Conservation (phyloP, 2,113 vertebrate genomes). For the Anseranas semipalmata region DNA sequence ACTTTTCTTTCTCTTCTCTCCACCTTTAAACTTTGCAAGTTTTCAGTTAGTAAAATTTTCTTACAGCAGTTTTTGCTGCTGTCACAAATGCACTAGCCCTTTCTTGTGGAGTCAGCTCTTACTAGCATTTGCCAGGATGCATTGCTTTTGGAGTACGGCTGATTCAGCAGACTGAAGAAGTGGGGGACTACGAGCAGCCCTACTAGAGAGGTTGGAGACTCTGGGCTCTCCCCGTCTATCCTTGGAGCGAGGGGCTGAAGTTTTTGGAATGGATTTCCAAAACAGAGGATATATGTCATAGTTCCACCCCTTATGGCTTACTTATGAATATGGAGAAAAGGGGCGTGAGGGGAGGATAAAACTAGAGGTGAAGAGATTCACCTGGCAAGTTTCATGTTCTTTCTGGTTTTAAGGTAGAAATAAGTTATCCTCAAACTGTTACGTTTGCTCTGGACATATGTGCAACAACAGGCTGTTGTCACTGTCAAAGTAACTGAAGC, state of each 20-base stretch:
- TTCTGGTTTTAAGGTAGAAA: neutral
- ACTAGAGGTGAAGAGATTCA: rapidly evolving
- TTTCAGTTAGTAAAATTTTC: neutral
- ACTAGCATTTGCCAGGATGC: neutral
- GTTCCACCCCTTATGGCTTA: neutral
- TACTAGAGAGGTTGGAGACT: neutral
- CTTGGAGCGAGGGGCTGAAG: rapidly evolving
- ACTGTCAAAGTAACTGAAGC: neutral
- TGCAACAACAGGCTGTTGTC: neutral
- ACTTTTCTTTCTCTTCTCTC: neutral
- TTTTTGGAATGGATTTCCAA: neutral
- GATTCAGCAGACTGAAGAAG: neutral
- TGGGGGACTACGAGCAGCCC: neutral
- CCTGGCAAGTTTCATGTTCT: rapidly evolving
- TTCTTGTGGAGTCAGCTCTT: neutral
- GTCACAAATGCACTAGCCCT: neutral
- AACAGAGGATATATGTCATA: rapidly evolving
- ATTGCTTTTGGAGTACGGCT: neutral
- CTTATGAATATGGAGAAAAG: too few relatives aligned
- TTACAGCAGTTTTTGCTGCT: neutral
- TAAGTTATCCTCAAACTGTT: neutral
- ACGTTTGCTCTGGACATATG: neutral
- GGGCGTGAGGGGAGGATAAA: neutral
- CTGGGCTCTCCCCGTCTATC: rapidly evolving
- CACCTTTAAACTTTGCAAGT: neutral